Percentiles rank a stretch among this genome's conserved stretches.
phyloP scores from a whole-genome alignment of 2,797 vertebrate species.

The Lycodopsis pacificus region DNA sequence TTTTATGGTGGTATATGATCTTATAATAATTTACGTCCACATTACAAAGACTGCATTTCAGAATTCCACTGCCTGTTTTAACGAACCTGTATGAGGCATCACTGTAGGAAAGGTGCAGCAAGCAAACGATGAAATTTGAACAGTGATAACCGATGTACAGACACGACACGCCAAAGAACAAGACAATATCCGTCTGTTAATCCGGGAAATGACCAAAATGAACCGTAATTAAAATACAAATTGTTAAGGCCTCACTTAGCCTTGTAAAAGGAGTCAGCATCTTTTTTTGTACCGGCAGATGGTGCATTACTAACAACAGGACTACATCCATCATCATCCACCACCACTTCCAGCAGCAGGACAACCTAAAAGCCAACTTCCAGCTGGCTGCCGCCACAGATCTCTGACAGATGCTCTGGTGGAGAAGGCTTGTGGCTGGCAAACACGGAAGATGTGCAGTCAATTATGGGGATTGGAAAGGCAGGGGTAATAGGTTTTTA shows the following conservation, averaged over 20 bases:
- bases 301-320: constrained; percentile 27
- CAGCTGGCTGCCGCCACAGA: constrained; percentile 57
- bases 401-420: constrained; percentile 62
- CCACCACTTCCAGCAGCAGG: constrained; percentile 50
- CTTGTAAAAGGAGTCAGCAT: constrained; percentile 36
- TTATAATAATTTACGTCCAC: not conserved
- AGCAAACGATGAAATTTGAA: not conserved
- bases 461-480: constrained; percentile 80
- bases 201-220: not conserved
- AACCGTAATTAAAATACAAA: constrained; percentile 22
- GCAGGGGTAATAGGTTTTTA: constrained; percentile 77
- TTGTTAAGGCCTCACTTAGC: constrained; percentile 14
- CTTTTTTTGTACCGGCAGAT: constrained; percentile 25
- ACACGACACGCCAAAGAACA: not conserved
- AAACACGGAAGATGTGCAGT: constrained; percentile 66
- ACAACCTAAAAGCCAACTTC: constrained; percentile 50
- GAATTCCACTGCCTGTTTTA: not conserved
- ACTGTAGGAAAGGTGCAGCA: not conserved
- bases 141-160: not conserved
- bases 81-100: not conserved
- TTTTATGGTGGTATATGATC: not conserved
- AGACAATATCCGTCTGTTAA: not conserved
- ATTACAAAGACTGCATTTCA: not conserved
- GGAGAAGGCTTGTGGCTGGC: constrained; percentile 61
- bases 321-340: constrained; percentile 55